phyloP scores from a whole-genome alignment of 2,888 invertebrate genomes.

The Drosophila rellima region DNA sequence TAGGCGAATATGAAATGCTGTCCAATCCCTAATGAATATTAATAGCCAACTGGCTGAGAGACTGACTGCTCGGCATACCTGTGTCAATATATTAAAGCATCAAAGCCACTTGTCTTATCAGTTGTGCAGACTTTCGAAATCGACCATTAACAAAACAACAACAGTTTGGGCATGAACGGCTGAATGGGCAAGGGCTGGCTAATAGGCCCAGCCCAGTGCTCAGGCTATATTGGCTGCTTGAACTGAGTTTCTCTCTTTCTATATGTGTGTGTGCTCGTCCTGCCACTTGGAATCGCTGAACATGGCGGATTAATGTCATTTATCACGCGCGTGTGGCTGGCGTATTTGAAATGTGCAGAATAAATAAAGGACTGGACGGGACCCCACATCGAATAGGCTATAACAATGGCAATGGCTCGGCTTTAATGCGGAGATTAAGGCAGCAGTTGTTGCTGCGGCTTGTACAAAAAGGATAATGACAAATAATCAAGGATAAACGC shows the following conservation, averaged over 20 bases:
- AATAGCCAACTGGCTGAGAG: constrained; percentile 59
- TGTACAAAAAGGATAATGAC: constrained; percentile 82
- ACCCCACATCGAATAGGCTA: background rate
- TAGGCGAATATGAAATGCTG: constrained; percentile 35
- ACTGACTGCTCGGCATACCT: constrained; percentile 66
- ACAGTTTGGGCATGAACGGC: constrained; percentile 72
- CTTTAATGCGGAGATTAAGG: constrained; percentile 67
- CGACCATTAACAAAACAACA: constrained; percentile 81
- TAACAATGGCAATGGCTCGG: constrained; percentile 22
- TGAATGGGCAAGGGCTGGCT: constrained; percentile 14
- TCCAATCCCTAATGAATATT: constrained; percentile 74
- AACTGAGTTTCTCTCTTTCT: background rate
- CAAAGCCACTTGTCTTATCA: constrained; percentile 82
- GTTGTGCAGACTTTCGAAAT: constrained; percentile 62
- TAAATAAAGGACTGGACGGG: constrained; percentile 60
- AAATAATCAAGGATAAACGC: constrained; percentile 85
- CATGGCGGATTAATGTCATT: constrained; percentile 82
- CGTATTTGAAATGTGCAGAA: constrained; percentile 76
- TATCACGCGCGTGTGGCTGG: constrained; percentile 71
- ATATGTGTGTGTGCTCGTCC: constrained; percentile 9
- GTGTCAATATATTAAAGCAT: constrained; percentile 72
- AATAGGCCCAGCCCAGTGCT: constrained; percentile 43
- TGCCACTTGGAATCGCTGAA: constrained; percentile 73
- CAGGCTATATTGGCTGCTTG: constrained; percentile 28
- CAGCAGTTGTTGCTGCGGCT: constrained; percentile 62